phyloP scores from a whole-genome alignment of 1,140 invertebrate species.

The Grapholita molesta region DNA sequence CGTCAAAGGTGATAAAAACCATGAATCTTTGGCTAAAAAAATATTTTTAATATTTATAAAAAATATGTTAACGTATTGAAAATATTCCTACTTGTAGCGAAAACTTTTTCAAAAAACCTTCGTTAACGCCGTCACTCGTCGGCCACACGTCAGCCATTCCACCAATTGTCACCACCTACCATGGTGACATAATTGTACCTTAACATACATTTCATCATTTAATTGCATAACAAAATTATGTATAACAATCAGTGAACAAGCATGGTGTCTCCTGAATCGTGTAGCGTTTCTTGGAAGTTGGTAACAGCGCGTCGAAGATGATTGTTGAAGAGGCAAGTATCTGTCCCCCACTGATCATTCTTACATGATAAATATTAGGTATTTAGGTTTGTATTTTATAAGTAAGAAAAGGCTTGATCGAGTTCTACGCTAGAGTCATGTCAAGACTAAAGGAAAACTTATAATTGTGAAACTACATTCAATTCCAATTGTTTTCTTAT shows the following conservation, averaged over 20 bases:
- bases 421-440: too few relatives aligned
- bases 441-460: too few relatives aligned
- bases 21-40: neutral
- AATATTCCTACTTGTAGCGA: neutral
- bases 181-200: slow-evolving; percentile 23
- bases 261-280: neutral
- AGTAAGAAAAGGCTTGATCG: too few relatives aligned
- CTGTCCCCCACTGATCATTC: neutral
- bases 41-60: neutral
- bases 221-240: neutral
- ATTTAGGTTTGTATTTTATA: neutral
- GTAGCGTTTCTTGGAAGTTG: neutral
- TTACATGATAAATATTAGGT: too few relatives aligned
- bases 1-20: neutral
- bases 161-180: neutral
- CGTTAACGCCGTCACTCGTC: neutral
- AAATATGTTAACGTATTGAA: neutral
- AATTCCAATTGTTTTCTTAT: too few relatives aligned
- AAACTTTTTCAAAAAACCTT: neutral
- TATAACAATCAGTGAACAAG: neutral
- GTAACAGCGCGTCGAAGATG: neutral
- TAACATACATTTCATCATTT: neutral
- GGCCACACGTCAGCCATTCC: neutral
- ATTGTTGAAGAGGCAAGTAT: neutral
- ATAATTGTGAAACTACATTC: too few relatives aligned